phyloP scores from a whole-genome alignment of 2,113 vertebrate species.

The Prionailurus viverrinus region DNA sequence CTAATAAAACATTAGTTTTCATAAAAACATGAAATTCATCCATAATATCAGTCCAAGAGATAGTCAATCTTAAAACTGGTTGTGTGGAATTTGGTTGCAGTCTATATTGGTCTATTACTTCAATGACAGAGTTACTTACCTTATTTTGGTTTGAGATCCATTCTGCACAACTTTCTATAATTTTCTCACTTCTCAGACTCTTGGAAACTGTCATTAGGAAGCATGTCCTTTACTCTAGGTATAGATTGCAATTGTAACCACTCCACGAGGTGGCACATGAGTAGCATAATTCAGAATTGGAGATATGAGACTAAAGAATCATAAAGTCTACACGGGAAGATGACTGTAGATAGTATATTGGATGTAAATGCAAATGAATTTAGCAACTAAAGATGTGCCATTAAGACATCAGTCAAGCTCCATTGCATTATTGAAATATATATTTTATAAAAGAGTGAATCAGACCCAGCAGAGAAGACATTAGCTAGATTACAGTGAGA shows the following conservation, averaged over 20 bases:
- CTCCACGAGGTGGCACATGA: background rate
- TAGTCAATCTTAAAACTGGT: background rate
- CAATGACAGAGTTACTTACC: background rate
- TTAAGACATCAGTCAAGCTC: background rate
- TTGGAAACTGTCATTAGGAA: background rate
- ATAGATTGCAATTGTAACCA: background rate
- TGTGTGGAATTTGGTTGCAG: background rate
- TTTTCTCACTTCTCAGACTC: background rate
- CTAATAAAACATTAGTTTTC: background rate
- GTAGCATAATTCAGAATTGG: background rate
- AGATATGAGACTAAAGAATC: background rate
- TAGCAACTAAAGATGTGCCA: background rate
- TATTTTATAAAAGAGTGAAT: background rate
- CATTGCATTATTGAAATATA: background rate
- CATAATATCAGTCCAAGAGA: background rate
- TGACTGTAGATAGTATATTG: background rate
- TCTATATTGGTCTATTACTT: background rate
- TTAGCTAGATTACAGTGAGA: background rate
- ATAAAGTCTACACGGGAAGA: background rate
- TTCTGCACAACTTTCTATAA: background rate
- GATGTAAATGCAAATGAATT: background rate
- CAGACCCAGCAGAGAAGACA: background rate
- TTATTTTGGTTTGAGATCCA: background rate
- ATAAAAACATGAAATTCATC: background rate
- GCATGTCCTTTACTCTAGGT: background rate